Conservation (phyloP, 2,113 vertebrate species). For the Tor tambroides region DNA sequence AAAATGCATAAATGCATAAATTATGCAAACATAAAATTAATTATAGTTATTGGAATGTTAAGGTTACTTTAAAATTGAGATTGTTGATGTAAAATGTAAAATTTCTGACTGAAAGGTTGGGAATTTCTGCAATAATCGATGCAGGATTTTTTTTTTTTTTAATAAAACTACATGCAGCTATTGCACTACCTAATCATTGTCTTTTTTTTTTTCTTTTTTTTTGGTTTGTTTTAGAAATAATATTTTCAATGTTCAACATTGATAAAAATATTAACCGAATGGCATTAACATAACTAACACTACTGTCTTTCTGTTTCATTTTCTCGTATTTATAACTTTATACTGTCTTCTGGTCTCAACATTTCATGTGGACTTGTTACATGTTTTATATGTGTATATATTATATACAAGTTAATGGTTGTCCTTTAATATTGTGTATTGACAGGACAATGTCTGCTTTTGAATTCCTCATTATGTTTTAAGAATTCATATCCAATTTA, state of each 20-base stretch:
- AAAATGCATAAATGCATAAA: too few species aligned
- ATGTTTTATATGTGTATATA: background rate
- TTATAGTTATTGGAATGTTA: too few species aligned
- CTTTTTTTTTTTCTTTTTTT: background rate
- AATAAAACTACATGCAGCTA: background rate
- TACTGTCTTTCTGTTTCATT: slow-evolving; percentile 1
- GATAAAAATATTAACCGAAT: slow-evolving; percentile 7
- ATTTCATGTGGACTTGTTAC: slow-evolving; percentile 12
- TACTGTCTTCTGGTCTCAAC: slow-evolving; percentile 25
- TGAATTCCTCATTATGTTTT: background rate
- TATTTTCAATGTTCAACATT: background rate
- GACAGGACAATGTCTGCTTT: background rate
- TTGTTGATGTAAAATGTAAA: too few species aligned
- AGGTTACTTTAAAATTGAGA: background rate
- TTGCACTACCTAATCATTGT: background rate
- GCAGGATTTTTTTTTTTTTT: too few species aligned
- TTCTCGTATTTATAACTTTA: slow-evolving; percentile 6
- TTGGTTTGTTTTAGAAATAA: background rate
- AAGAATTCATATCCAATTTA: background rate
- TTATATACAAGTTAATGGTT: background rate
- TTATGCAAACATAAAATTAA: too few species aligned
- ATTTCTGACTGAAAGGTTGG: background rate
- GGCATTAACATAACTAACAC: slow-evolving; percentile 41
- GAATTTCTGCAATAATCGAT: background rate
- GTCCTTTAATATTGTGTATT: background rate